phyloP scores from a whole-genome alignment of 2,113 vertebrate species.

The Todiramphus saurophagus region DNA sequence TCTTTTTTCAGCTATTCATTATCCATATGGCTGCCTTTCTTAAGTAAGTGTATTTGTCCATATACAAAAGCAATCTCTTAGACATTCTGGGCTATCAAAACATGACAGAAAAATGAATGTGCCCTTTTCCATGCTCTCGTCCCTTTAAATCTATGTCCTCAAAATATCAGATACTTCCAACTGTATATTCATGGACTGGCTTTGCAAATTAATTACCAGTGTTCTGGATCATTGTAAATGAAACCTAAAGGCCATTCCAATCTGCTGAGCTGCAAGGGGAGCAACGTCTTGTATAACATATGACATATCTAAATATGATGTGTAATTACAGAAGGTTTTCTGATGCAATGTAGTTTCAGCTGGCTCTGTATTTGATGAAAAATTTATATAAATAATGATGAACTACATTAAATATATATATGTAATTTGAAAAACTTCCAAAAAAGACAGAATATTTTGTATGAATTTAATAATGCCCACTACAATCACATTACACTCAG shows the following conservation, averaged over 20 bases:
- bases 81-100: slow-evolving; percentile 2
- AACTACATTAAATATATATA: neutral
- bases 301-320: neutral
- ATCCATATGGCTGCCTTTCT: neutral
- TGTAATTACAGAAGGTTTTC: neutral
- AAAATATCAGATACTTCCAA: neutral
- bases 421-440: neutral
- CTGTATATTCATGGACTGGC: neutral
- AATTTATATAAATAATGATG: neutral
- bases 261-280: neutral
- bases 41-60: neutral
- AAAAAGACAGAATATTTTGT: neutral
- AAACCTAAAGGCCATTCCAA: slow-evolving; percentile 1
- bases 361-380: neutral
- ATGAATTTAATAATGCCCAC: neutral
- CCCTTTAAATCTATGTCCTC: neutral
- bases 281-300: neutral
- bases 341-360: neutral
- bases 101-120: neutral
- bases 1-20: neutral
- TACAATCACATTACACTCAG: neutral
- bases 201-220: neutral
- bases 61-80: neutral
- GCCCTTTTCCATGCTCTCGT: neutral
- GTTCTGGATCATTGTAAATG: neutral